Conservation (phyloP, 2,113 vertebrate species). For the Lanius collurio region DNA sequence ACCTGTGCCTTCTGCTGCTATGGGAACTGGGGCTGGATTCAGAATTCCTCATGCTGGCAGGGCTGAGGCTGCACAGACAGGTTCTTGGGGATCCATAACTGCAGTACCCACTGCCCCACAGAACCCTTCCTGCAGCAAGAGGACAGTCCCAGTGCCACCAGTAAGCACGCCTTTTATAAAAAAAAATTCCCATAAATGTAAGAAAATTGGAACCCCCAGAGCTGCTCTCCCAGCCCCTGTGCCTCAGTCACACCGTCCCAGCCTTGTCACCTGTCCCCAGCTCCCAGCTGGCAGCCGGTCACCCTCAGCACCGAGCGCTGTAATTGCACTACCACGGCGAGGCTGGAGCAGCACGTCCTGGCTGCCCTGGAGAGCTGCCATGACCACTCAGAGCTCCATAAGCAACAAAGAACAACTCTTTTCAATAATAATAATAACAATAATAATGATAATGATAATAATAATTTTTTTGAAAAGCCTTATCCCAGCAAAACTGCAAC, state of each 20-base stretch:
- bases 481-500: conserved; percentile 55
- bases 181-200: background rate
- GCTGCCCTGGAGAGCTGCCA: background rate
- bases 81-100: fast-evolving
- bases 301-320: background rate
- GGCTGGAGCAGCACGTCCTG: conserved; percentile 10
- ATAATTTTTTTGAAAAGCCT: background rate
- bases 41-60: background rate
- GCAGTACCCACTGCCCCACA: background rate
- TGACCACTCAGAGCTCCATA: background rate
- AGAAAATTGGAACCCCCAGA: fast-evolving
- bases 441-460: background rate
- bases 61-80: background rate
- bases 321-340: conserved; percentile 19
- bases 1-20: background rate
- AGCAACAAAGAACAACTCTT: background rate
- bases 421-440: background rate
- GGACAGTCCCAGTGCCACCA: background rate
- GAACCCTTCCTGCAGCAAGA: background rate
- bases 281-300: background rate
- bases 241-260: background rate
- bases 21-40: background rate
- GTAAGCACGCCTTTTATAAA: background rate
- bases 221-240: background rate
- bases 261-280: background rate